Evolutionary conservation across 1,140 invertebrate species (phyloP), one percentile per base, ranked within the genome.

Genomic region (Bombus affinis): DNA sequence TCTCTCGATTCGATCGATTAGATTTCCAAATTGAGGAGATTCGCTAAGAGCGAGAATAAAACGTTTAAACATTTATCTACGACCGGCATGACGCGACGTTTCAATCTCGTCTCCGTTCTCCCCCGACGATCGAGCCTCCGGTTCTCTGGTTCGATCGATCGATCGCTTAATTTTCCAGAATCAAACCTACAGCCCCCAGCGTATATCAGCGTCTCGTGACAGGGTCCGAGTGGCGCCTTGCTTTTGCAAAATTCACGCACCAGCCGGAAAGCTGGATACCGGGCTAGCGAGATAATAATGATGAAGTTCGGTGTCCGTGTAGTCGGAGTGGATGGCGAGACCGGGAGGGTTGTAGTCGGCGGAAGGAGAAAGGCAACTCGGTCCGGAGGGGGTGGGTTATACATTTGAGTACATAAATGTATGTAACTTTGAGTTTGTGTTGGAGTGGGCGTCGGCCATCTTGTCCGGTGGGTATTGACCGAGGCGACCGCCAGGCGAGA

Each of bases 401-500:
- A 95, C 94, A 95, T 95, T 95, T 95, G 93, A 95, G 94, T 95
- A 95, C 94, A 95, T 95, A 95, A 95, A 95, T 95, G 94, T 95
- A 95, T 94, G 94, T 95, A 95, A 95, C 94, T 95, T 94, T 93
- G 93, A 93, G 94, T 93, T 93, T 93, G 94, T 94, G 95, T 95
- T 94, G 91, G 94, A 94, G 94, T 95, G 94, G 94, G 94, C 94
- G 95, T 95, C 95, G 94, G 95, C 95, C 95, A 95, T 95, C 94
- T 95, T 95, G 95, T 95, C 95, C 95, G 94, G 95, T 95, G 94
- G 94, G 94, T 95, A 95, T 95, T 95, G 95, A 95, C 95, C 95
- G 94, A 94, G 92, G 93, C 94, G 93, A 95, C 94, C 94, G 93
- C 94, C 93, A 92, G 92, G 93, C 90, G 91, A 92, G 93, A 94